A percentile compares a stretch with the other conserved stretches of the same genome.
Evolutionary conservation across 2,113 vertebrate species (phyloP).

Genomic region (Protobothrops flavoviridis): DNA sequence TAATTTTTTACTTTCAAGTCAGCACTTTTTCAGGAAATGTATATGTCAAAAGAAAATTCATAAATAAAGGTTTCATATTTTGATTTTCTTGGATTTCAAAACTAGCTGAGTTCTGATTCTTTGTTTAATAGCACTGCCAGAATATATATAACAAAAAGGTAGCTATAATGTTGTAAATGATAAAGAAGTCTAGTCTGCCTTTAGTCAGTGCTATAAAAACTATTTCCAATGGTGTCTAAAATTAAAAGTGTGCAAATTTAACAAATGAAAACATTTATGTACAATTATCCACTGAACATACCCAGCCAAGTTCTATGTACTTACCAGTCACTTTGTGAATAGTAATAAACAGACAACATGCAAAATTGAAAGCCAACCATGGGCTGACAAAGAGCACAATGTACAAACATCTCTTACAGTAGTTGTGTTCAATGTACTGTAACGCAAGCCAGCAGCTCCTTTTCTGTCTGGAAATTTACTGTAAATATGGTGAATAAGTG

Average conservation of each 20-base stretch:
- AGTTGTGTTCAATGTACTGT: background rate
- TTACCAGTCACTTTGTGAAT: background rate
- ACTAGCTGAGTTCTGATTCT: constrained; percentile 46
- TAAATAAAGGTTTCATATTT: constrained; percentile 65
- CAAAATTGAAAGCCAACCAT: background rate
- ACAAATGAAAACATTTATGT: background rate
- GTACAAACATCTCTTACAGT: background rate
- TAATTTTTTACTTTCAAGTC: constrained; percentile 54
- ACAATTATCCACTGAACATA: background rate
- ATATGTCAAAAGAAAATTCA: constrained; percentile 66
- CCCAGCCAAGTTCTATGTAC: background rate
- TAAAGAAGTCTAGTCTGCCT: constrained; percentile 63
- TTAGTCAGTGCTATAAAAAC: constrained; percentile 50
- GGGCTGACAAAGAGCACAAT: background rate
- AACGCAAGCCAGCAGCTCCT: background rate
- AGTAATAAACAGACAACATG: background rate
- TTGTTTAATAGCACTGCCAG: constrained; percentile 62
- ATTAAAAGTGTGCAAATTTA: constrained; percentile 15
- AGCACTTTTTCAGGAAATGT: constrained; percentile 60
- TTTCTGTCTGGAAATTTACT: background rate
- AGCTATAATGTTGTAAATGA: constrained; percentile 68
- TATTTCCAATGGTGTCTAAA: constrained; percentile 51
- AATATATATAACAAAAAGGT: constrained; percentile 52
- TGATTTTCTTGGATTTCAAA: constrained; percentile 72
- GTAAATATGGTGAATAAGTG: background rate